Evolutionary conservation across 2,888 invertebrate genomes (phyloP).

Genomic region (Piscicola geometra): DNA sequence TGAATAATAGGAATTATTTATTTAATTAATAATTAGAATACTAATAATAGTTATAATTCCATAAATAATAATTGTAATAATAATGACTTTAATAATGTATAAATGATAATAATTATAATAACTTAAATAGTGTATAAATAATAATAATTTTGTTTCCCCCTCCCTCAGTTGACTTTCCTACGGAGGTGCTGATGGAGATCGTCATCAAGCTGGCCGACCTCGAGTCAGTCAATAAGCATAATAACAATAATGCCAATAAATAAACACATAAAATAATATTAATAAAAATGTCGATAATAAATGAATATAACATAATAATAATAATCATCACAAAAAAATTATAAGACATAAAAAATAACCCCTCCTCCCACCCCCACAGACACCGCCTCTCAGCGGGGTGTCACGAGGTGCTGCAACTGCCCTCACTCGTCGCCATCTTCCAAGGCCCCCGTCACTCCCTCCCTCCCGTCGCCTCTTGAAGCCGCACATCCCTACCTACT

Average conservation of each 20-base stretch:
- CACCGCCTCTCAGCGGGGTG: not conserved
- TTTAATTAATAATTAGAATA: too few relatives aligned
- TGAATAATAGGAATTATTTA: too few relatives aligned
- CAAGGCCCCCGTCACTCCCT: not conserved
- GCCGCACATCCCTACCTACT: not conserved
- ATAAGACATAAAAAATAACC: not conserved
- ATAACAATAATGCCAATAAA: too few relatives aligned
- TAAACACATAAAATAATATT: too few relatives aligned
- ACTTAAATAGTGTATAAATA: too few relatives aligned
- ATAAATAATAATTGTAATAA: too few relatives aligned
- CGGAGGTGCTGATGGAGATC: constrained; percentile 70
- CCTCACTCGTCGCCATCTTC: not conserved
- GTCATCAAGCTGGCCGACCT: constrained; percentile 82
- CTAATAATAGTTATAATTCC: too few relatives aligned
- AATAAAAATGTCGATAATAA: too few relatives aligned
- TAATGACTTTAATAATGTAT: too few relatives aligned
- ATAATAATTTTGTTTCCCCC: not conserved
- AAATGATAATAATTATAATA: too few relatives aligned
- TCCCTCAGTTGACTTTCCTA: constrained; percentile 78
- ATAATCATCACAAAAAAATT: not conserved
- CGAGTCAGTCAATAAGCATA: constrained; percentile 63
- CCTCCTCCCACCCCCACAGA: not conserved
- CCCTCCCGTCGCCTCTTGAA: not conserved
- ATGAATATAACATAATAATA: too few relatives aligned
- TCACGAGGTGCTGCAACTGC: not conserved